phyloP scores from a whole-genome alignment of 2,797 vertebrate species.

The Chaetophractus vellerosus region DNA sequence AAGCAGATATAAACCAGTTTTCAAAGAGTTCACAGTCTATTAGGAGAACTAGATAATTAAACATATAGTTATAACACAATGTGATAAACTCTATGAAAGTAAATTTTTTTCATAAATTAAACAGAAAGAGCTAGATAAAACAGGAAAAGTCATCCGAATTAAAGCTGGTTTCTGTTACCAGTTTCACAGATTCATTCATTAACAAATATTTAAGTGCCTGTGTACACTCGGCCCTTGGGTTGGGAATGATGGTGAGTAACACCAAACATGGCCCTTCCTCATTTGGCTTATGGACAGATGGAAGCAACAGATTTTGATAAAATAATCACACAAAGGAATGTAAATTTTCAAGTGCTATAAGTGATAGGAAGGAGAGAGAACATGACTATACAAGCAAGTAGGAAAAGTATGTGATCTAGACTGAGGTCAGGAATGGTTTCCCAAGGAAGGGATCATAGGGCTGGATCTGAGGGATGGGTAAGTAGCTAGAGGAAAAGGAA shows the following conservation, averaged over 20 bases:
- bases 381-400: not conserved
- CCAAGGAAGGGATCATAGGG: not conserved
- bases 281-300: not conserved
- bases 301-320: slow-evolving; percentile 46
- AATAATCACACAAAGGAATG: not conserved
- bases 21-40: slow-evolving; percentile 23
- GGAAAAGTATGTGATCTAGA: not conserved
- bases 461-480: not conserved
- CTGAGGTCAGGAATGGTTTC: not conserved
- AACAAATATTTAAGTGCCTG: not conserved
- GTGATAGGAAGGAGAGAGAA: not conserved
- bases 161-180: not conserved
- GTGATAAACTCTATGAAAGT: slow-evolving; percentile 1
- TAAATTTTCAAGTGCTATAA: not conserved
- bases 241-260: not conserved
- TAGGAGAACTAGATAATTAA: slow-evolving; percentile 50
- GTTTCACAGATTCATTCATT: slow-evolving; percentile 29
- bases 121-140: slow-evolving; percentile 43
- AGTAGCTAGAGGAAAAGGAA: not conserved
- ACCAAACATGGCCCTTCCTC: not conserved
- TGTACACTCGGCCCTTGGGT: not conserved
- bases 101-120: slow-evolving; percentile 46
- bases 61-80: slow-evolving; percentile 53
- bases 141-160: slow-evolving; percentile 7
- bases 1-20: slow-evolving; percentile 15